Evolutionary conservation across 2,888 invertebrate genomes (phyloP), one percentile per base, ranked within the genome.

Genomic region (Ichneumoninae sp.): DNA sequence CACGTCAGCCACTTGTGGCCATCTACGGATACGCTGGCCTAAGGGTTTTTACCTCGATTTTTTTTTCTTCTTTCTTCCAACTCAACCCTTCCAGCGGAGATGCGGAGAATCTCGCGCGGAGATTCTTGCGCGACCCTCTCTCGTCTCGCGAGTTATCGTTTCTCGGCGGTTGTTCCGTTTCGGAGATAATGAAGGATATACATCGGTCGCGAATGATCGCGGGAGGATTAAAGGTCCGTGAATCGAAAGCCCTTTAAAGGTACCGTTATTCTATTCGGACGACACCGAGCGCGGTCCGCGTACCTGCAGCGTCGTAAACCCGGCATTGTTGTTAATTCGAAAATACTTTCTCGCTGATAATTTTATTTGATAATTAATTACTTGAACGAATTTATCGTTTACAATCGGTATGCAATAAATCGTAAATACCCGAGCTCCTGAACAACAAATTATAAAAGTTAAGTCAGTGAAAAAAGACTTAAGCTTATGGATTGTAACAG

Each of bases 1-100:
- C 89, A 87, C 88, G 90, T 90, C 90, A 88, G 92, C 92, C 92
- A 92, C 92, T 92, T 92, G 92, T 92, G 90, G 92, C 92, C 92
- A 88, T 90, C 90, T 89, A 89, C 89, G 90, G 89, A 88, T 88
- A 86, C 85, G 44, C 82, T 60, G 36, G 22, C 63, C 44, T 63
- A 57, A 80, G 69, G 69, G 68, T 77, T 81, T 81, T 74, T 68
- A 19, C 19, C 60, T 65, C 13, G 26, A 50, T 47, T 66, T 54
- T 47, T 70, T 69, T 77, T 16, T 47, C 52, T 71, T 19, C 30
- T 71, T 19, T 8, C 16, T 71, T 57, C 40, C 13, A 2, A 40
- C 40, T 66, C 36, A 22, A 66, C 40, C 66, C 19, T 66, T 40
- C 7, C 3, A 36, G 40, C 36, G 26, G 22, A 40, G n/a, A 66